Evolutionary conservation across 2,797 vertebrate species (phyloP).

Genomic region (Rhinichthys osculus): DNA sequence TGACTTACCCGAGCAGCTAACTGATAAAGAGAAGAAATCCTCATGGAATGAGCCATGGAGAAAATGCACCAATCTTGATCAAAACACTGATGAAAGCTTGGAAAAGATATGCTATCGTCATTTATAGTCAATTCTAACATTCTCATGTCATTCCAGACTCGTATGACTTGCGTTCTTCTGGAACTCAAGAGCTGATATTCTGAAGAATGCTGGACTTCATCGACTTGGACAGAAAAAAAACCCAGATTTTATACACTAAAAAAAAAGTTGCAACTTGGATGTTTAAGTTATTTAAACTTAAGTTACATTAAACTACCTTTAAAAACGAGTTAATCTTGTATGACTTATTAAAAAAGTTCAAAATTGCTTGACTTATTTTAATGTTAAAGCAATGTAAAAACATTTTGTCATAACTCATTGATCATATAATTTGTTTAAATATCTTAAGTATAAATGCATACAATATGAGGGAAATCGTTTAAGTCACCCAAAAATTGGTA

Average conservation of each 20-base stretch:
- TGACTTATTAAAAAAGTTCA: background rate
- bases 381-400: background rate
- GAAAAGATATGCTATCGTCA: background rate
- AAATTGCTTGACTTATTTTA: background rate
- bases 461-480: background rate
- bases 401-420: too few species aligned
- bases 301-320: background rate
- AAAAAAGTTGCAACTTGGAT: background rate
- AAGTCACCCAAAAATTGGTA: fast-evolving
- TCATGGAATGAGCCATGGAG: background rate
- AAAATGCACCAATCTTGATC: background rate
- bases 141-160: background rate
- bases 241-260: too few species aligned
- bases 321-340: background rate
- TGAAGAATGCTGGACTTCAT: background rate
- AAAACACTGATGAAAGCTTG: background rate
- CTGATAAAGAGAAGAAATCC: background rate
- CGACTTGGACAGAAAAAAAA: background rate
- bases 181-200: background rate
- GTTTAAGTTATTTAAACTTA: background rate
- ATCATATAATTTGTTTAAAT: too few species aligned
- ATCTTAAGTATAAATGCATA: background rate
- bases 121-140: background rate
- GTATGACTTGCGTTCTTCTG: background rate
- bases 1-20: background rate